phyloP scores from a whole-genome alignment of 2,113 vertebrate species.

The Osmerus mordax region DNA sequence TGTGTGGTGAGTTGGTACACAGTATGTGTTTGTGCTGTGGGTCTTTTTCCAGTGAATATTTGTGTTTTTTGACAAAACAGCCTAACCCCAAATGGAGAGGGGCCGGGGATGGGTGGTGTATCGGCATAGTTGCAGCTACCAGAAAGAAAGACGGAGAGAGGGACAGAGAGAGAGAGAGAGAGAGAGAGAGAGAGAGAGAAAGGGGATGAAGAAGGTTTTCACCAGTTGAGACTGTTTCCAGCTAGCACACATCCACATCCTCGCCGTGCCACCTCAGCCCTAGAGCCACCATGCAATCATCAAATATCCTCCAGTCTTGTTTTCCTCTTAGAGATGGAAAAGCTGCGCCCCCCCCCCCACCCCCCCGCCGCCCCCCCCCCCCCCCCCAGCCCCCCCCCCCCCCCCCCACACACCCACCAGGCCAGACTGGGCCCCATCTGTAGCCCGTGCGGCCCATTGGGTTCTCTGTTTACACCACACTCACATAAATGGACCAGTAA shows the following conservation, averaged over 20 bases:
- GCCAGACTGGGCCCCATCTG: constrained; percentile 62
- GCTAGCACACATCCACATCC: constrained; percentile 23
- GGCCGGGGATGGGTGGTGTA: no score
- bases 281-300: constrained; percentile 37
- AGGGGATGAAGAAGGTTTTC: background rate
- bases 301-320: constrained; percentile 42
- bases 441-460: constrained; percentile 64
- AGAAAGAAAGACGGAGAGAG: no score
- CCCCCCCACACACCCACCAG: constrained; percentile 13
- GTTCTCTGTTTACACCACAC: constrained; percentile 70
- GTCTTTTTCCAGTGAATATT: no score
- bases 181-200: no score
- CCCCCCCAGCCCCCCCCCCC: background rate
- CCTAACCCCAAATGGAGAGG: no score
- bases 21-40: no score
- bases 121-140: no score
- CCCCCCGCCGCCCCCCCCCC: constrained; percentile 28
- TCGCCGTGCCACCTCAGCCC: constrained; percentile 28
- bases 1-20: no score
- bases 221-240: constrained; percentile 36
- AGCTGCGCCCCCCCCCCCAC: constrained; percentile 27
- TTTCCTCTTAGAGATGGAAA: constrained; percentile 30
- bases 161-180: no score
- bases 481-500: constrained; percentile 69
- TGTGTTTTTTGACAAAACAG: no score